phyloP scores from a whole-genome alignment of 2,888 invertebrate species.

The Antitype chi region DNA sequence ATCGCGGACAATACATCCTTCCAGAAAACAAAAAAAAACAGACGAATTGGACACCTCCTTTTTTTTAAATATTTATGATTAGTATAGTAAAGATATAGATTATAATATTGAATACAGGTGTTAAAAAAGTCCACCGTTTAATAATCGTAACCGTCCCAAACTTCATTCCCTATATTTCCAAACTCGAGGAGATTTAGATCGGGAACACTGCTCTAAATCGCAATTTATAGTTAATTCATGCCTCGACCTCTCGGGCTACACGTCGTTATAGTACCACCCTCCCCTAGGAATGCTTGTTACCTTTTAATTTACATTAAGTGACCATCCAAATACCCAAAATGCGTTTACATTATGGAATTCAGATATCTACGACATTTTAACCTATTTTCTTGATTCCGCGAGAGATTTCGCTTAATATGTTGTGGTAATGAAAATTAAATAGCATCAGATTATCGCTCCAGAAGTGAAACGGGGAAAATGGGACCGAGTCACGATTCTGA shows the following conservation, averaged over 20 bases:
- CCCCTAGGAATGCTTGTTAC: constrained; percentile 68
- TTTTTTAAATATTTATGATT: no score
- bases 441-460: constrained; percentile 15
- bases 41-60: no score
- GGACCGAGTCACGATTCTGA: constrained; percentile 4
- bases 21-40: no score
- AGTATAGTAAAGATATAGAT: no score
- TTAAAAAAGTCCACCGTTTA: no score
- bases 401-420: constrained; percentile 38
- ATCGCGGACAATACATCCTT: no score
- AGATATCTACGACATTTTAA: constrained; percentile 26
- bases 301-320: constrained; percentile 76
- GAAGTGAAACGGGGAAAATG: constrained; percentile 14
- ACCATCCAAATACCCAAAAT: constrained; percentile 53
- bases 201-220: constrained; percentile 65
- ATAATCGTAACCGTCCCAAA: constrained; percentile 12
- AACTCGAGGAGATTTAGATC: constrained; percentile 62
- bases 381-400: constrained; percentile 26
- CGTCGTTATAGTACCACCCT: constrained; percentile 70
- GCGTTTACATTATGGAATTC: constrained; percentile 56
- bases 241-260: constrained; percentile 61
- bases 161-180: constrained; percentile 32
- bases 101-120: no score
- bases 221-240: constrained; percentile 71
- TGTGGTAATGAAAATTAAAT: constrained; percentile 58